A percentile compares a stretch with the other conserved stretches of the same genome.
phyloP scores from a whole-genome alignment of 2,113 vertebrate genomes.

The Hippotragus niger region DNA sequence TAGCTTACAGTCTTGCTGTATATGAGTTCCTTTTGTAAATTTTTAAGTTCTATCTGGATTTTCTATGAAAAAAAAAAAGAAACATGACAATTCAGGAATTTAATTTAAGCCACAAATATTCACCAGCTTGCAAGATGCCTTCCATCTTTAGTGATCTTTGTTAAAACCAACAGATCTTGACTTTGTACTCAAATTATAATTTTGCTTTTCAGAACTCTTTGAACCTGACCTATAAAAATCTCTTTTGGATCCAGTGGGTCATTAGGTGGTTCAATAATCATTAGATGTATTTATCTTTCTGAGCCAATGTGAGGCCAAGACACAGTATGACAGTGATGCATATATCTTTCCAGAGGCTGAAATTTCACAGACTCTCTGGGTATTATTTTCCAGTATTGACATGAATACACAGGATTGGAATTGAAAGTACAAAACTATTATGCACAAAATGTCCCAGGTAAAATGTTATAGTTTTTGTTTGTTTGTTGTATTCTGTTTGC shows the following conservation, averaged over 20 bases:
- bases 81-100: not conserved
- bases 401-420: not conserved
- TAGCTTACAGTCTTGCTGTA: not conserved
- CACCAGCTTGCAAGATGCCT: not conserved
- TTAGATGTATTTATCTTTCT: not conserved
- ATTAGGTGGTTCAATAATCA: not conserved
- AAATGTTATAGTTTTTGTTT: not conserved
- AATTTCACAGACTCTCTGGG: not conserved
- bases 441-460: not conserved
- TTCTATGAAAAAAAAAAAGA: not conserved
- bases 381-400: not conserved
- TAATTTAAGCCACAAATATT: not conserved
- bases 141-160: not conserved
- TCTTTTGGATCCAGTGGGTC: not conserved
- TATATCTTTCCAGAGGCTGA: not conserved
- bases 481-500: not conserved
- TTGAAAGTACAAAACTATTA: not conserved
- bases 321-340: not conserved
- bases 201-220: slow-evolving; percentile 28
- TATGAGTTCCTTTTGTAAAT: not conserved
- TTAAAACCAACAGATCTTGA: not conserved
- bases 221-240: not conserved
- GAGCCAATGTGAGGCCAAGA: not conserved
- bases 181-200: not conserved
- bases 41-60: slow-evolving; percentile 25